Base-by-base conservation (phyloP, 2,797 vertebrate species). In the Spinus pinus region DNA sequence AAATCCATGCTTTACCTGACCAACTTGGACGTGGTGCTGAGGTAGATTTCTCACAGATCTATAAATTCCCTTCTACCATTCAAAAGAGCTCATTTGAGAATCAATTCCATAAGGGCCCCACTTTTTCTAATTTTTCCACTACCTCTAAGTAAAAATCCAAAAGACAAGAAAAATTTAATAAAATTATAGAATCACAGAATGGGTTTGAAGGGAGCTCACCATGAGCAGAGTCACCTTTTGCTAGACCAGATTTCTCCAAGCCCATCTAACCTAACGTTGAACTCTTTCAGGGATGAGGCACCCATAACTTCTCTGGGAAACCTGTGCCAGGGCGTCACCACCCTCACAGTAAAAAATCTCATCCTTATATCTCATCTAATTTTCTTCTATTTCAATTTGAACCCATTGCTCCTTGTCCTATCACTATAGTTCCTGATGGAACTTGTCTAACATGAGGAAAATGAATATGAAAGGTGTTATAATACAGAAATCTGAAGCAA, bases 101-200 rank as follows among this genome's bases (percentile, higher is more conserved):
- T 31, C 7, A 67, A 4, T 86, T 54, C 9, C 39, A 7, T 5
- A 60, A 61, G 2, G 53, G 1, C 3, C 3, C 2, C 2, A 21
- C 4, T 49, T 82, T 51, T 62, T 42, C 21, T 39, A n/a, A 14
- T 66, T 66, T 82, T 62, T 3, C 8, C 4, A 15, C 15, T 23
- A 21, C 7, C 74, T 67, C 5, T 28, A 69, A 53, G 19, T 66
- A 31, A 79, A 86, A 69, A 60, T 70, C 5, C 17, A 42, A 65
- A 81, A 64, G 24, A 46, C 4, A 64, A 90, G 9, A 18, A 53
- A 16, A 74, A 49, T 11, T 64, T 78, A 23, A 21, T 37, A 19
- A 53, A 80, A 33, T 44, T 3, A 37, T 5, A 54, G 47, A 24
- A 49, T 56, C 28, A 62, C 8, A 50, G 35, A 50, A 50, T 50